Percentiles rank a stretch among this genome's conserved stretches.
Evolutionary conservation across 1,140 invertebrate genomes (phyloP).

Genomic region (Trachymyrmex septentrionalis): DNA sequence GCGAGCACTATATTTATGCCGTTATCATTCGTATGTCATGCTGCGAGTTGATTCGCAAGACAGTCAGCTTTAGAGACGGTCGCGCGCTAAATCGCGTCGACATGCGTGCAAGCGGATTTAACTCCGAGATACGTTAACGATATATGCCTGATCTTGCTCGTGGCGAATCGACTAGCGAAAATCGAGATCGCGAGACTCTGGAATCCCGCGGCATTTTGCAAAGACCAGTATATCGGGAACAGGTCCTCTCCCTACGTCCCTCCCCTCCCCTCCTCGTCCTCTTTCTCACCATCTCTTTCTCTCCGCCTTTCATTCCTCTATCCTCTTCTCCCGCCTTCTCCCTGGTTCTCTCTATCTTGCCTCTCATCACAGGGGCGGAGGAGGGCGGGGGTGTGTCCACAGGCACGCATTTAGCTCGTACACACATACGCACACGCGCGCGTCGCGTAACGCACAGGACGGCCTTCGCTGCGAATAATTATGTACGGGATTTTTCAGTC

Average conservation of each 20-base stretch:
- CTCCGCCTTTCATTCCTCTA: constrained; percentile 24
- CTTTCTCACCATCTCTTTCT: neutral
- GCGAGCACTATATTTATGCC: neutral
- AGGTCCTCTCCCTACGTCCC: constrained; percentile 67
- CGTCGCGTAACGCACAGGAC: constrained; percentile 78
- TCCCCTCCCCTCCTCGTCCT: too few relatives aligned
- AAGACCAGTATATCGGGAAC: constrained; percentile 81
- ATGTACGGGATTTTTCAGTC: constrained; percentile 80
- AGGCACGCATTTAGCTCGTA: constrained; percentile 51
- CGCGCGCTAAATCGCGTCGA: constrained; percentile 27
- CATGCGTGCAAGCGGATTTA: neutral
- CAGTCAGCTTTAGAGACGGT: constrained; percentile 15
- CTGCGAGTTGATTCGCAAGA: constrained; percentile 18
- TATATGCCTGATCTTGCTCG: constrained; percentile 30
- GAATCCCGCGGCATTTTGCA: constrained; percentile 80
- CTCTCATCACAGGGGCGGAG: constrained; percentile 30
- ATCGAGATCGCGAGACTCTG: constrained; percentile 70
- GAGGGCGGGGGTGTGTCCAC: constrained; percentile 57
- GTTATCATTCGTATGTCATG: constrained; percentile 45
- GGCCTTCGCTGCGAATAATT: constrained; percentile 83
- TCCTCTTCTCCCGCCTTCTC: neutral
- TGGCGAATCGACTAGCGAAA: constrained; percentile 62
- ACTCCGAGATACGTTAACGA: constrained; percentile 17
- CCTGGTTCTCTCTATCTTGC: constrained; percentile 27
- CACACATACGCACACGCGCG: constrained; percentile 40